Percentiles rank a stretch among this genome's conserved stretches.
Conservation (phyloP, 2,113 vertebrate genomes). For the Mastomys natalensis region DNA sequence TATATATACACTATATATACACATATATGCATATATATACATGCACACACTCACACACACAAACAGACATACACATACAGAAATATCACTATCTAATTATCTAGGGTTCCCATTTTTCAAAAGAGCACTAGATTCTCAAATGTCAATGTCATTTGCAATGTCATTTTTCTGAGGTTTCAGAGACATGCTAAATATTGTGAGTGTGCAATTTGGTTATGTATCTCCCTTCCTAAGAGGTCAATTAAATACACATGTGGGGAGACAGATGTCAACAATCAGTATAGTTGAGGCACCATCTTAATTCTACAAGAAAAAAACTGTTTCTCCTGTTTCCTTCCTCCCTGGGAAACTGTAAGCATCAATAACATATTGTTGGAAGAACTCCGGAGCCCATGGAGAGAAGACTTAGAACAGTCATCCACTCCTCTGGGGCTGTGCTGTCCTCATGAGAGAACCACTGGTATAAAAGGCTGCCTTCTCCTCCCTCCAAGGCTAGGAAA, state of each 20-base stretch:
- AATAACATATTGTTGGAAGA: background rate
- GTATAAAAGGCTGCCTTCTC: background rate
- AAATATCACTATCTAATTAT: background rate
- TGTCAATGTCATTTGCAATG: background rate
- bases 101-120: background rate
- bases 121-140: background rate
- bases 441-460: background rate
- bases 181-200: background rate
- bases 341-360: background rate
- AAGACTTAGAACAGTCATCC: background rate
- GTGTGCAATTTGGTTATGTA: background rate
- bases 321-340: background rate
- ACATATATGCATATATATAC: background rate
- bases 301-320: background rate
- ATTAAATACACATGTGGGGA: background rate
- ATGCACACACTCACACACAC: too few species aligned
- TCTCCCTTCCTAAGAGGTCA: background rate
- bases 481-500: background rate
- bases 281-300: background rate
- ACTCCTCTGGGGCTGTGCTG: background rate
- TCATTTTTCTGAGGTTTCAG: background rate
- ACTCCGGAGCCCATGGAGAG: background rate
- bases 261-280: background rate
- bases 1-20: too few species aligned
- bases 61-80: background rate